Base-by-base conservation (phyloP, 2,888 invertebrate species). In the Ditylenchus weischeri region DNA sequence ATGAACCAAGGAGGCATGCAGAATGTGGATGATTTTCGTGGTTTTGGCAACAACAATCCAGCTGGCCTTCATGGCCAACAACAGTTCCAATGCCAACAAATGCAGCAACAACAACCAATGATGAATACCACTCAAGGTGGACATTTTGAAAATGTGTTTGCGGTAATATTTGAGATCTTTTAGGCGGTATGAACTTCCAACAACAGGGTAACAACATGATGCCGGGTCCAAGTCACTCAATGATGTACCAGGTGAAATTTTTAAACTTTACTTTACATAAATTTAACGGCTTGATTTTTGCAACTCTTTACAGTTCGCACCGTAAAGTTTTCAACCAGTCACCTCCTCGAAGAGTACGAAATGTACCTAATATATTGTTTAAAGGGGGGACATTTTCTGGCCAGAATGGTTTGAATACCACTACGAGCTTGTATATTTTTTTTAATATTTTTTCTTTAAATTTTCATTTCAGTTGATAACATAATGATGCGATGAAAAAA, bases 61-160 rank as follows among this genome's bases (percentile, higher is more conserved):
- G 23, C 18, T 51, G 43, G 23, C 35, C 63, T 68, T 19, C 60
- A 64, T 11, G 19, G 43, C 19, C 65, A 72, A 21, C 66, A 67
- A 38, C 48, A 67, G 13, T 50, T 64, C 15, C 57, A 62, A 36
- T 61, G 62, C 57, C 65, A 29, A 11, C 69, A 69, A 47, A 66
- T 57, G 57, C 57, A 65, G 23, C 66, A 65, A 29, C 68, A 68
- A 29, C 66, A 69, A 35, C 51, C 62, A 23, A 38, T 15, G 63
- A 65, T 62, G 59, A 60, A 61, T 23, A n/a, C n/a, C 13, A 6
- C 43, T 8, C 23, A 29, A 54, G 29, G 54, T 54, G 59, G 7
- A 19, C 7, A 57, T 19, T 5, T 59, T 3, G 36, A 21, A 21
- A 15, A 2, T 1, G 1, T 54, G n/a, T 7, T 29, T 54, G 29